phyloP scores from a whole-genome alignment of 1,140 invertebrate genomes.

The Drosophila prosaltans region DNA sequence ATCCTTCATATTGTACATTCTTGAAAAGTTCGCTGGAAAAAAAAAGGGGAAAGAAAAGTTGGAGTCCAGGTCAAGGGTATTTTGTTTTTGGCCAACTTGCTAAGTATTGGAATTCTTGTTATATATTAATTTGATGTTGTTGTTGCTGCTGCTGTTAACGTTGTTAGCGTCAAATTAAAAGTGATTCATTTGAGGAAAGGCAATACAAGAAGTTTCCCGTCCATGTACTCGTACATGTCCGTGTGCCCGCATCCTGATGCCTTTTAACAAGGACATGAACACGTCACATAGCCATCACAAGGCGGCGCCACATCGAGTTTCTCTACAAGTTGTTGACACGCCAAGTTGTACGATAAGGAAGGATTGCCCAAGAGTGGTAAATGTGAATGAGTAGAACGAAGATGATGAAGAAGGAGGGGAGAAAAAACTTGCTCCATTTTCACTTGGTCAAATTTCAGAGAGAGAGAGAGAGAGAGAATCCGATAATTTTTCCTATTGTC shows the following conservation, averaged over 20 bases:
- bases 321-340: constrained; percentile 15
- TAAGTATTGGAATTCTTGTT: constrained; percentile 9
- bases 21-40: background rate
- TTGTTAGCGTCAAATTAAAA: constrained; percentile 55
- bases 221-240: constrained; percentile 14
- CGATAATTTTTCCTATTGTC: background rate
- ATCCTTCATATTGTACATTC: constrained; percentile 8
- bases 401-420: background rate
- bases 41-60: background rate
- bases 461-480: background rate
- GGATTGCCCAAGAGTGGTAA: constrained; percentile 5
- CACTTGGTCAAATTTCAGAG: constrained; percentile 7
- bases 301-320: constrained; percentile 13
- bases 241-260: constrained; percentile 8
- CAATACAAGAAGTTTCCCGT: constrained; percentile 13
- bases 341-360: constrained; percentile 6
- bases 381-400: background rate
- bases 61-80: constrained; percentile 6
- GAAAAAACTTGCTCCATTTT: constrained; percentile 1
- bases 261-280: constrained; percentile 16
- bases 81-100: constrained; percentile 9
- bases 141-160: constrained; percentile 15
- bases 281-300: constrained; percentile 5
- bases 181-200: constrained; percentile 40
- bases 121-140: constrained; percentile 24